Evolutionary conservation across 2,113 vertebrate genomes (phyloP), one percentile per base, ranked within the genome.

Genomic region (Smithornis capensis): DNA sequence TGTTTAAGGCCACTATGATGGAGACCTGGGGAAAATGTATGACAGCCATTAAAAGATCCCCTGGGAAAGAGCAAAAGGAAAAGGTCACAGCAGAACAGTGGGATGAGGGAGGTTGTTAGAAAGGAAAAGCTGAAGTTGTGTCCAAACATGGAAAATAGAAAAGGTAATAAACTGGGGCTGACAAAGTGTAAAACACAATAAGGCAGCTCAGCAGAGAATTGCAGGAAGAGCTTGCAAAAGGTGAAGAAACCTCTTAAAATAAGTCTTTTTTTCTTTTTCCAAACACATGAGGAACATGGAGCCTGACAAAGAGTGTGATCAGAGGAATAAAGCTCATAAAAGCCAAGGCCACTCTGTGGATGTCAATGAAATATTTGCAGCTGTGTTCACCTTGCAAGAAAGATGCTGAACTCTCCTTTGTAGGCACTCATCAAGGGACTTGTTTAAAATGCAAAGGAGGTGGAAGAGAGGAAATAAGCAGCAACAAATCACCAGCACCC

Each of bases 31-130:
- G 53, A 85, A 87, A 88, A 95, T 76, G n/a, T 76, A 62, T 35
- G 90, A 35, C 53, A 88, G 31, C 45, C 73, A 71, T 90, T 90
- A 52, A 71, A 75, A 83, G 87, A 68, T 79, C 16, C 33, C 73
- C 64, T 40, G 90, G 68, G 77, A 91, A 90, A 91, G 82, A 83
- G 70, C 62, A 37, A 24, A 83, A 90, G 38, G 75, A 69, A 96
- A 93, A 96, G 94, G 94, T 94, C 96, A 62, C 3, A 69, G 92
- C 9, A 29, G 75, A 93, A 53, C 35, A 24, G 53, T 44, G 75
- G 70, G 88, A 85, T 19, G 85, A 73, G 50, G 45, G 53, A 80
- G 28, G n/a, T 0, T 44, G 52, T 62, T 29, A 53, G 70, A 79
- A 88, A 68, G 75, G 64, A 80, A 64, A 3, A 89, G 85, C 21